Base-by-base conservation (phyloP, 2,113 vertebrate species). In the Seriola aureovittata region DNA sequence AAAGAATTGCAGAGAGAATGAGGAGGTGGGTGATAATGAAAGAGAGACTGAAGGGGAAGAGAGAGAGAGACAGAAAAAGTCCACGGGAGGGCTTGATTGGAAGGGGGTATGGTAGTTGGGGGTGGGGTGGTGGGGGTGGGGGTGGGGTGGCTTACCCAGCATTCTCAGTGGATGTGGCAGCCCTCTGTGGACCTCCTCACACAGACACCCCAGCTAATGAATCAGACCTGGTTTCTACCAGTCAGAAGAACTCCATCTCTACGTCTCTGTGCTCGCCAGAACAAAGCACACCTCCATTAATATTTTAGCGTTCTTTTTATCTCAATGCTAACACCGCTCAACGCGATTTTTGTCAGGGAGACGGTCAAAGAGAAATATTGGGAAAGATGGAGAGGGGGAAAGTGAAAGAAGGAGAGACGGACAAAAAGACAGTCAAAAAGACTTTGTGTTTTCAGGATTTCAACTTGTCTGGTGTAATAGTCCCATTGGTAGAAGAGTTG, bases 251-350 rank as follows among this genome's bases (percentile, higher is more conserved):
- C 94, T 84, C 72, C 69, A 75, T 96, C 91, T 95, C 94, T 91
- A 91, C 83, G 92, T 94, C 96, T 95, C 89, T 93, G 93, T 89
- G 95, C 95, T 94, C 93, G 5, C 65, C 94, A 97, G 97, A 97
- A 97, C 97, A 98, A 97, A 97, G 97, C 96, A 95, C 76, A 93
- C 91, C 91, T 85, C 93, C 95, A 97, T 99, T 97, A 97, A 99
- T 98, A 98, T 98, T 99, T 97, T 92, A 98, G 95, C 91, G 60
- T 96, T 95, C 93, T 94, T 96, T 97, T 97, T 91, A 97, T 97
- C 96, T 97, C 96, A 95, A 90, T 94, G 94, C 96, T 96, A 97
- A 97, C 96, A 96, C 94, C 94, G 94, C 96, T 94, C 95, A 96
- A 87, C 95, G 94, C 93, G 95, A 94, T 96, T 95, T 94, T 93